Base-by-base conservation (phyloP, 2,888 invertebrate genomes). In the Salpingus planirostris region DNA sequence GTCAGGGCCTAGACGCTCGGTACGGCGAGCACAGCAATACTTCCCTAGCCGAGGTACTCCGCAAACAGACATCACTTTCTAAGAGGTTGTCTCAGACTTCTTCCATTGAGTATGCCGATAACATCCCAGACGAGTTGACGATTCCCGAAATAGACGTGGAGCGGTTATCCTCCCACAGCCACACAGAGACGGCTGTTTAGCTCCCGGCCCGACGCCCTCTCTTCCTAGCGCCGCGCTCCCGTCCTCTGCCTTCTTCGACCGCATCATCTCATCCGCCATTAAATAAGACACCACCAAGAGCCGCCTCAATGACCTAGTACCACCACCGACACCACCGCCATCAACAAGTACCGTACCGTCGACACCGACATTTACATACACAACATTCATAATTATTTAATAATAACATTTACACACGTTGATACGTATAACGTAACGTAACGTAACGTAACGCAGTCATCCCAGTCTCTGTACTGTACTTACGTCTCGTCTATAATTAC, bases 1-100 rank as follows among this genome's bases (percentile, higher is more conserved):
- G 97, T 71, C 93, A 95, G 80, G 96, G 96, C 71, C 81, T 96
- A 73, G 95, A 95, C 74, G 81, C 90, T 68, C 86, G 91, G 64
- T 82, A 80, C 64, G 87, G 90, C 70, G 89, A 89, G 72, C 83
- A 86, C 71, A 85, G 85, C 67, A 88, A 85, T 75, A 84, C 87
- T 66, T 86, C 89, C 70, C 78, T 90, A 66, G 90, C 89, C 44
- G 90, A 90, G 73, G 89, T 88, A 66, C 80, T 90, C 62, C 85
- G 89, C 67, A 91, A 90, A 74, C 90, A 91, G 77, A 81, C 89
- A 61, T 88, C 89, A 67, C 76, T 90, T 54, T 83, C 81, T 66
- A 90, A 91, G 75, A 83, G 90, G 64, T 80, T 88, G 68, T 89
- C 89, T 61, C 88, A 89, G 70, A 77, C 83, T 70, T 85, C 89